phyloP scores from a whole-genome alignment of 1,140 invertebrate genomes.

The Trichonephila inaurata region DNA sequence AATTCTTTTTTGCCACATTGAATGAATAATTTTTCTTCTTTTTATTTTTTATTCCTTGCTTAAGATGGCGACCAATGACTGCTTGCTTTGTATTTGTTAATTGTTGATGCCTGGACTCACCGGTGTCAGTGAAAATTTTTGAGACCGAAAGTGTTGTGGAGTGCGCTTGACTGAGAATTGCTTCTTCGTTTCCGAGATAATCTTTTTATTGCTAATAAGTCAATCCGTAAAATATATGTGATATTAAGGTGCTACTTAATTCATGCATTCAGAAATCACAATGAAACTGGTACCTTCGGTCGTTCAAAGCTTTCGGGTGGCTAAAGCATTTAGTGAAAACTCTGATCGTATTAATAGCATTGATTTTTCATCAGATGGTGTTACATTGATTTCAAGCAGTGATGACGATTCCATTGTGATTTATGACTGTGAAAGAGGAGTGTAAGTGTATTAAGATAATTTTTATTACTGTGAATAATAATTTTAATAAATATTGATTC shows the following conservation, averaged over 20 bases:
- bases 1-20: too few species aligned
- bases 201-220: not conserved
- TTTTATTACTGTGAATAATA: not conserved
- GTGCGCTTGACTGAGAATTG: not conserved
- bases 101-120: constrained; percentile 35
- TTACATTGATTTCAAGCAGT: constrained; percentile 97
- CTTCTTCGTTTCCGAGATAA: not conserved
- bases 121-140: constrained; percentile 19
- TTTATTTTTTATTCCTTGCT: not conserved
- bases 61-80: constrained; percentile 35
- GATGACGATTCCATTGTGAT: constrained; percentile 99
- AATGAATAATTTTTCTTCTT: too few species aligned
- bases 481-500: not conserved
- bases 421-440: constrained; percentile 99
- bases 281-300: constrained; percentile 98
- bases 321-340: constrained; percentile 98
- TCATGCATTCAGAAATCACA: constrained; percentile 68
- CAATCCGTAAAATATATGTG: not conserved
- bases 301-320: constrained; percentile 89
- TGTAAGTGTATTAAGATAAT: constrained; percentile 81
- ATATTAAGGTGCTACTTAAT: constrained; percentile 44
- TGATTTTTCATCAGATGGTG: constrained; percentile 96
- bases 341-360: constrained; percentile 98
- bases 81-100: constrained; percentile 11
- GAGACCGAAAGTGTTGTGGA: not conserved